A percentile compares a stretch with the other conserved stretches of the same genome.
phyloP scores from a whole-genome alignment of 2,797 vertebrate species.

The Sebastes ruberrimus region DNA sequence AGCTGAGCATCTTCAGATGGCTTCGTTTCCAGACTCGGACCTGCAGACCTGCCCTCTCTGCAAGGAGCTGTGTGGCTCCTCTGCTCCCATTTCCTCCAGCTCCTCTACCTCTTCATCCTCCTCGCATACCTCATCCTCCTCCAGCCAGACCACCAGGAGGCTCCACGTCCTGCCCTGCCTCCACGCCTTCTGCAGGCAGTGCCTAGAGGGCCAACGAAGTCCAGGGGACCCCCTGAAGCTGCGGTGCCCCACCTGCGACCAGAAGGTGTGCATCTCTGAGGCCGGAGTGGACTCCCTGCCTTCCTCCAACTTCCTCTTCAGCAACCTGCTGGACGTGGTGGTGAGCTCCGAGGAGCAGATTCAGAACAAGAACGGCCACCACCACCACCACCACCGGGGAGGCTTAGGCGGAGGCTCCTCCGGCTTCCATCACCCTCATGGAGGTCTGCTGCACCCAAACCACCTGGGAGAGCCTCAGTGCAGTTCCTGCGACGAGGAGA shows the following conservation, averaged over 20 bases:
- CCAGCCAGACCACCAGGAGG: conserved; percentile 84
- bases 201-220: conserved; percentile 88
- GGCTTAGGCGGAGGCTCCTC: conserved; percentile 60
- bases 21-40: conserved; percentile 91
- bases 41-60: conserved; percentile 93
- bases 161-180: conserved; percentile 92
- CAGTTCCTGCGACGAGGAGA: conserved; percentile 93
- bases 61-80: conserved; percentile 93
- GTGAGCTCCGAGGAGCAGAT: conserved; percentile 88
- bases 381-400: conserved; percentile 64
- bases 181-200: conserved; percentile 93
- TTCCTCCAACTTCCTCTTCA: conserved; percentile 92
- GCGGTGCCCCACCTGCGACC: conserved; percentile 91
- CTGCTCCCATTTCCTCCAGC: conserved; percentile 88
- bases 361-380: conserved; percentile 83
- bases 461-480: conserved; percentile 86
- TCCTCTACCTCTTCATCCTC: conserved; percentile 92
- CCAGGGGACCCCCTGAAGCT: conserved; percentile 88
- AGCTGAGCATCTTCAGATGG: conserved; percentile 81
- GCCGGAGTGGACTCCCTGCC: conserved; percentile 93
- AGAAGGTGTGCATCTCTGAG: conserved; percentile 91
- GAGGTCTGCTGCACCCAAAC: conserved; percentile 77
- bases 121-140: conserved; percentile 90
- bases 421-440: conserved; percentile 72
- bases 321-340: conserved; percentile 92